Percentiles rank a stretch among this genome's conserved stretches.
These are phyloP conservation scores for Orgyia antiqua DNA, from an alignment of 2,888 invertebrate species.

Conservation along the genomic window DNA sequence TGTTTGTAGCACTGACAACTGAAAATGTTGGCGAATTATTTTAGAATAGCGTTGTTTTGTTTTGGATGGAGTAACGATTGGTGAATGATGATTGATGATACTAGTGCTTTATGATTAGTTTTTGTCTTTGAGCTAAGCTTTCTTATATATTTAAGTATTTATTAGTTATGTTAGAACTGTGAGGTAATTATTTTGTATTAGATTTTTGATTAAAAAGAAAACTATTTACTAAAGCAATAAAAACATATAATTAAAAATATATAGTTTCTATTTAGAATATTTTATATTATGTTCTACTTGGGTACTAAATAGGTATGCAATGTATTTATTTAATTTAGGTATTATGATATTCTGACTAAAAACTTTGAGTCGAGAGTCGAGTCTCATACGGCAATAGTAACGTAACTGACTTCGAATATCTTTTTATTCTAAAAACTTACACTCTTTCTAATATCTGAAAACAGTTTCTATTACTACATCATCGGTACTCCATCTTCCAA, in stretches of 20 bases:
- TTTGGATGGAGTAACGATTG: slow-evolving; percentile 9
- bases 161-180: not conserved
- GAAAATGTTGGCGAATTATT: slow-evolving; percentile 29
- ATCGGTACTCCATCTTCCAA: slow-evolving; percentile 18
- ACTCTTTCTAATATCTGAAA: not conserved
- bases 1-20: slow-evolving; percentile 34
- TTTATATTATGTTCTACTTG: too few relatives aligned
- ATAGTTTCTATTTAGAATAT: too few relatives aligned
- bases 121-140: slow-evolving; percentile 10
- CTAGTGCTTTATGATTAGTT: slow-evolving; percentile 9
- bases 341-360: too few relatives aligned
- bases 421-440: not conserved
- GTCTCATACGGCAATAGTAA: too few relatives aligned
- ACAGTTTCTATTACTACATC: slow-evolving; percentile 1
- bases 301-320: too few relatives aligned
- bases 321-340: too few relatives aligned
- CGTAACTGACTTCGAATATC: too few relatives aligned
- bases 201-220: too few relatives aligned
- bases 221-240: too few relatives aligned
- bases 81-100: slow-evolving; percentile 16
- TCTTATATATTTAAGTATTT: not conserved
- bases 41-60: slow-evolving; percentile 17
- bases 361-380: too few relatives aligned
- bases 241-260: too few relatives aligned
- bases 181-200: not conserved